Evolutionary conservation across 2,888 invertebrate species (phyloP).

Genomic region (Imbricaverruca yamaguchii): DNA sequence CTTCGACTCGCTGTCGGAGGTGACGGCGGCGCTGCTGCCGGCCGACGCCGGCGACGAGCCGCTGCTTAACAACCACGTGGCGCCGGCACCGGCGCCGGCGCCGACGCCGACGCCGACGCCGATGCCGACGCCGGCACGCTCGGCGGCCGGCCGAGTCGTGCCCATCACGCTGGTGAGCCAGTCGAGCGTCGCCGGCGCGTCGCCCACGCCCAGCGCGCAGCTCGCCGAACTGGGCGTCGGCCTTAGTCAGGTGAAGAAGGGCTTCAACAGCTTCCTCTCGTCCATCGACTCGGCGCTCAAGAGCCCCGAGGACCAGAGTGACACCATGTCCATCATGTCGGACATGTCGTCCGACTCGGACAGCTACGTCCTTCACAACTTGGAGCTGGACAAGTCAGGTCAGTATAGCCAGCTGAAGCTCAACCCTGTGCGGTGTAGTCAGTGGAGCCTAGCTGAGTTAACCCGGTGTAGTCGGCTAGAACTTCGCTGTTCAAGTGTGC

Average conservation of each 20-base stretch:
- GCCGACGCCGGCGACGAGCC: conserved; percentile 10
- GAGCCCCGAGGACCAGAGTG: conserved; percentile 59
- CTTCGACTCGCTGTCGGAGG: conserved; percentile 36
- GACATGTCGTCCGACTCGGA: conserved; percentile 69
- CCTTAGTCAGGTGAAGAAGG: conserved; percentile 14
- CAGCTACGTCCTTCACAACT: conserved; percentile 33
- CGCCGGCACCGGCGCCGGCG: too few relatives aligned
- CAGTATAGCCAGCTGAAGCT: conserved; percentile 27
- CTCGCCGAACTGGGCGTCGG: conserved; percentile 12
- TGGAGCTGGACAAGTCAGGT: conserved; percentile 28
- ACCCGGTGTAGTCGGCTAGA: too few relatives aligned
- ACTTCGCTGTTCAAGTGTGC: too few relatives aligned
- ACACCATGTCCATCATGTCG: conserved; percentile 65
- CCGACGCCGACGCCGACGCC: conserved; percentile 25
- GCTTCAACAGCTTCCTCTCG: conserved; percentile 18
- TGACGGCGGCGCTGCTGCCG: conserved; percentile 43
- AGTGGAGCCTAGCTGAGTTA: too few relatives aligned
- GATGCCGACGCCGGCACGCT: conserved; percentile 24
- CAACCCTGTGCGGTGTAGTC: too few relatives aligned
- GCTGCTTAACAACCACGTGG: conserved; percentile 10
- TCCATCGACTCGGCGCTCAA: conserved; percentile 35
- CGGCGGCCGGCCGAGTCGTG: conserved; percentile 24
- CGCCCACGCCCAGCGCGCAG: background rate
- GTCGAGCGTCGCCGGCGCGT: conserved; percentile 23
- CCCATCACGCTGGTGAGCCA: conserved; percentile 25